phyloP scores from a whole-genome alignment of 1,140 invertebrate genomes.

The Ephestia elutella region DNA sequence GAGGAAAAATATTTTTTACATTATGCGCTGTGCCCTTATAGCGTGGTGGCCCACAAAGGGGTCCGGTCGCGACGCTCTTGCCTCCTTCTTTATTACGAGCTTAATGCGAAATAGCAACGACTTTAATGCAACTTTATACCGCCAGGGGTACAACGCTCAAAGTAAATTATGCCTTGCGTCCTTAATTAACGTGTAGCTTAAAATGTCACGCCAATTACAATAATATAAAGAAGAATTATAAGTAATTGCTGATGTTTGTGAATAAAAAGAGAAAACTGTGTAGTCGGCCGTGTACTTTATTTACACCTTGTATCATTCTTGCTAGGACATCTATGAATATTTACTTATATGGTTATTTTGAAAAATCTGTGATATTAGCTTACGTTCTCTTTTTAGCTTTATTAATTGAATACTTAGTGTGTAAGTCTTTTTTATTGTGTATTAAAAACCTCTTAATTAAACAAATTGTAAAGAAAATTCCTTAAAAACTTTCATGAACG shows the following conservation, averaged over 20 bases:
- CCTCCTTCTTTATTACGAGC: constrained; percentile 50
- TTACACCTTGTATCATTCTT: no score
- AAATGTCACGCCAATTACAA: constrained; percentile 4
- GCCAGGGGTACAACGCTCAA: constrained; percentile 32
- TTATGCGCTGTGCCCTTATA: constrained; percentile 33
- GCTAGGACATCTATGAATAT: neutral
- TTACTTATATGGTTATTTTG: no score
- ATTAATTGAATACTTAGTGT: no score
- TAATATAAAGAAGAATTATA: neutral
- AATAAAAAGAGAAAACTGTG: neutral
- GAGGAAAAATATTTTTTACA: constrained; percentile 55
- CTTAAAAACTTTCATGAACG: no score
- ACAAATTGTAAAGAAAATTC: no score
- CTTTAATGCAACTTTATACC: constrained; percentile 56
- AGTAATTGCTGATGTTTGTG: neutral
- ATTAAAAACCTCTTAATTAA: no score
- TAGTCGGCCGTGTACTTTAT: no score
- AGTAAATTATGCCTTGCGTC: constrained; percentile 41
- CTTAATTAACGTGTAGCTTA: constrained; percentile 35
- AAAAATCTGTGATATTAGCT: no score
- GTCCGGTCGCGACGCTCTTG: constrained; percentile 31
- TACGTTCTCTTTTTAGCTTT: no score
- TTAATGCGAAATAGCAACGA: constrained; percentile 52
- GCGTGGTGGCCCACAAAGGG: constrained; percentile 46
- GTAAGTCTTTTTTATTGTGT: no score